Evolutionary conservation across 1,140 invertebrate species (phyloP).

Genomic region (Magallana gigas): DNA sequence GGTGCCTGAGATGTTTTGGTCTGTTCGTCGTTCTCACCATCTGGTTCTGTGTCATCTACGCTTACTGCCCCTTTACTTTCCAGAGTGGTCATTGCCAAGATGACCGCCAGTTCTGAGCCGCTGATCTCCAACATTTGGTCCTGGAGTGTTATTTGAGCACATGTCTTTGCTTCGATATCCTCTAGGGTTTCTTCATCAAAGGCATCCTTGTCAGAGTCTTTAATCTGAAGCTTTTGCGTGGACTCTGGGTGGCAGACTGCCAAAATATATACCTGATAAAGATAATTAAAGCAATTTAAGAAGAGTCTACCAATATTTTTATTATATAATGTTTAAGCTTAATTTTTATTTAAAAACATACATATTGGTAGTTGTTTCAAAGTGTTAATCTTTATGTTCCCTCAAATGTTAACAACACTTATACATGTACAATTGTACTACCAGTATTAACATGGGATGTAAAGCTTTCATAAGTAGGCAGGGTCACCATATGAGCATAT

Average conservation of each 20-base stretch:
- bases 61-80: conserved; percentile 57
- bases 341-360: too few species aligned
- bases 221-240: conserved; percentile 54
- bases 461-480: too few species aligned
- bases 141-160: conserved; percentile 61
- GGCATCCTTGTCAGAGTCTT: conserved; percentile 42
- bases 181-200: conserved; percentile 58
- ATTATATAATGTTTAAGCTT: too few species aligned
- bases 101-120: conserved; percentile 67
- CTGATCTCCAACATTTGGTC: conserved; percentile 59
- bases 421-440: too few species aligned
- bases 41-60: conserved; percentile 37
- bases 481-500: too few species aligned
- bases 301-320: too few species aligned
- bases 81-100: conserved; percentile 67
- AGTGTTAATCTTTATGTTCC: too few species aligned
- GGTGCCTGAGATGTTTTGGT: too few species aligned
- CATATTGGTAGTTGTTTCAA: too few species aligned
- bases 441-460: too few species aligned
- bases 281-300: neutral
- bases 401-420: too few species aligned
- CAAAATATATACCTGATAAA: conserved; percentile 65
- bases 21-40: conserved; percentile 39
- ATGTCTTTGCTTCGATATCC: conserved; percentile 68
- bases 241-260: conserved; percentile 65